phyloP scores from a whole-genome alignment of 2,888 invertebrate genomes.

The Sinelater perroti region DNA sequence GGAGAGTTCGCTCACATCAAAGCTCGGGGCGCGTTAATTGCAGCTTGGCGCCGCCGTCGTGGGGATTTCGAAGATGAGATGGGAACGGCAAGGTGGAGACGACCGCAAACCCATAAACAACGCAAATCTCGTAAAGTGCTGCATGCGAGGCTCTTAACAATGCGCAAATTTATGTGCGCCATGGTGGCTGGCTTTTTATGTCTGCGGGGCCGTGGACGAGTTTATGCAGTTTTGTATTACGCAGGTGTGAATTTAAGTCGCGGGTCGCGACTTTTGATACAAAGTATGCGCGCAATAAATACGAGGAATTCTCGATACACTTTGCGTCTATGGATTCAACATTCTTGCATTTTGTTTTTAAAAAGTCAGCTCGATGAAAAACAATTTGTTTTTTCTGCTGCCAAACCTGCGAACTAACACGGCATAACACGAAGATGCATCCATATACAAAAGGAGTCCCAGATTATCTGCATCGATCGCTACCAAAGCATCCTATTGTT shows the following conservation, averaged over 20 bases:
- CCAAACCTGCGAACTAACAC: too few relatives aligned
- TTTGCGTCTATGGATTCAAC: too few relatives aligned
- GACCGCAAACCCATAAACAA: conserved; percentile 11
- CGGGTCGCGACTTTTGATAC: background rate
- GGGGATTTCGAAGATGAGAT: background rate
- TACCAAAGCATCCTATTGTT: conserved; percentile 23
- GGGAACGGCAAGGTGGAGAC: background rate
- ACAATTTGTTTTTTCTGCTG: too few relatives aligned
- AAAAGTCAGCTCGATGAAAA: too few relatives aligned
- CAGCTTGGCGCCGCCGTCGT: conserved; percentile 9
- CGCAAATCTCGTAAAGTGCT: conserved; percentile 4
- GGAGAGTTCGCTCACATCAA: too few relatives aligned
- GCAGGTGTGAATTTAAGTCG: conserved; percentile 1
- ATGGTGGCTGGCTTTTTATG: too few relatives aligned
- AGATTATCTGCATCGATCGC: conserved; percentile 21
- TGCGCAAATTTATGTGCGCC: conserved; percentile 11
- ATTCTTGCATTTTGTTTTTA: too few relatives aligned
- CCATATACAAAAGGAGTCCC: conserved; percentile 7
- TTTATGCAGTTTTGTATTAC: background rate
- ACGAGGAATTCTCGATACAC: too few relatives aligned
- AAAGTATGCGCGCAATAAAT: too few relatives aligned
- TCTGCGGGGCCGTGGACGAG: too few relatives aligned
- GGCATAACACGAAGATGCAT: too few relatives aligned
- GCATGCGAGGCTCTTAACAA: conserved; percentile 4
- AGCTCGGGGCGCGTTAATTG: conserved; percentile 8